Evolutionary conservation across 35 echinoderm and acorn worm genomes (phyloP).

Genomic region (Patiria miniata): DNA sequence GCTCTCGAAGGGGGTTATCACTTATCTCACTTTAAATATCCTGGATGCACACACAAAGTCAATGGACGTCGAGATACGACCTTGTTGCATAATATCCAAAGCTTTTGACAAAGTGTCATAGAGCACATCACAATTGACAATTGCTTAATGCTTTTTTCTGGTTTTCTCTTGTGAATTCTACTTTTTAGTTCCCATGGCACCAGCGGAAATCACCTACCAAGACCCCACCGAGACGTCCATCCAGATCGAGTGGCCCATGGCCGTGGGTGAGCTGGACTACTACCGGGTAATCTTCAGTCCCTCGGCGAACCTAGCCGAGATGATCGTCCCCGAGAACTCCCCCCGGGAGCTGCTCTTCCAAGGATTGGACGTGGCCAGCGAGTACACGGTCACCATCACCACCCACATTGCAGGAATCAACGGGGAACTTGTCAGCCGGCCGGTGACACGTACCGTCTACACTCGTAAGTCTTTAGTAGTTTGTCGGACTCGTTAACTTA

Average conservation of each 20-base stretch:
- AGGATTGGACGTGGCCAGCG: slow-evolving; percentile 35
- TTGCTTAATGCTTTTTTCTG: too few species aligned
- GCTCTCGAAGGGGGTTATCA: too few species aligned
- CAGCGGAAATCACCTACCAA: neutral
- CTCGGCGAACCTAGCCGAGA: neutral
- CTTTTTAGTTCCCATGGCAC: neutral
- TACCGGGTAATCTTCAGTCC: slow-evolving; percentile 34
- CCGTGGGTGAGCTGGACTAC: neutral
- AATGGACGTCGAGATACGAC: too few species aligned
- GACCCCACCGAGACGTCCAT: slow-evolving; percentile 6
- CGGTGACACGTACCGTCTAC: neutral
- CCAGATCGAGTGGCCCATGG: slow-evolving; percentile 16
- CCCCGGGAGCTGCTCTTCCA: slow-evolving; percentile 27
- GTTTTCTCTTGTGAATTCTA: neutral
- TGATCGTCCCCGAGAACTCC: neutral
- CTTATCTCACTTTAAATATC: too few species aligned
- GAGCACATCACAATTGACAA: too few species aligned
- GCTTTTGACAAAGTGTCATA: too few species aligned
- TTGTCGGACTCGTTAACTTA: too few species aligned
- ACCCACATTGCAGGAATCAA: slow-evolving; percentile 10
- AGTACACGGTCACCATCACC: slow-evolving; percentile 44
- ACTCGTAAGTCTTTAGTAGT: neutral
- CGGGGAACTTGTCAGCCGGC: neutral
- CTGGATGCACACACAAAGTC: too few species aligned
- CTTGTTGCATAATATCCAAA: too few species aligned